Percentiles rank a stretch among this genome's conserved stretches.
Evolutionary conservation across 2,113 vertebrate genomes (phyloP).

Genomic region (Coturnix japonica): DNA sequence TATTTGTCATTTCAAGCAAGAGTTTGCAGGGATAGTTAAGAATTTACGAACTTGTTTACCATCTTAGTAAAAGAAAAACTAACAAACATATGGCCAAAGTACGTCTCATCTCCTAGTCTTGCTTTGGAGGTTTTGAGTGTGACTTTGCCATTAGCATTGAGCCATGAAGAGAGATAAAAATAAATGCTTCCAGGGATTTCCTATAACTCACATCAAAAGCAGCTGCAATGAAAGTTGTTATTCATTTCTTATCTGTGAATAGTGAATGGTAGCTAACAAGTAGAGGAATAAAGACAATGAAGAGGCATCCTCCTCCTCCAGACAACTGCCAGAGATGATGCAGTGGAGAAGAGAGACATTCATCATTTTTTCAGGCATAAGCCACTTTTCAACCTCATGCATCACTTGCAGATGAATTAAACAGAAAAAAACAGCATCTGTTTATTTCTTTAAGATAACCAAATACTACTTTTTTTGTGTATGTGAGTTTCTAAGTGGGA

Average conservation of each 20-base stretch:
- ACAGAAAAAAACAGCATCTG: neutral
- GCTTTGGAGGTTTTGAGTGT: neutral
- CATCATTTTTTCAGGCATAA: neutral
- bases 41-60: slow-evolving; percentile 1
- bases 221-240: neutral
- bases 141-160: neutral
- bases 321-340: neutral
- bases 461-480: neutral
- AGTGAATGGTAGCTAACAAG: slow-evolving; percentile 22
- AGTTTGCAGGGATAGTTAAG: neutral
- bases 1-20: neutral
- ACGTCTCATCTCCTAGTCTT: neutral
- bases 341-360: neutral
- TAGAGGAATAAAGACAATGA: slow-evolving; percentile 13
- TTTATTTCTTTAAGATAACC: neutral
- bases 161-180: neutral
- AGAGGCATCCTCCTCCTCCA: neutral
- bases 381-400: neutral
- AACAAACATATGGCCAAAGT: neutral
- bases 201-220: neutral
- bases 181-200: neutral
- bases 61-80: neutral
- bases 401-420: neutral
- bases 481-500: neutral
- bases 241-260: slow-evolving; percentile 50